phyloP scores from a whole-genome alignment of 2,888 invertebrate genomes.

The Phymatocera aterrima region DNA sequence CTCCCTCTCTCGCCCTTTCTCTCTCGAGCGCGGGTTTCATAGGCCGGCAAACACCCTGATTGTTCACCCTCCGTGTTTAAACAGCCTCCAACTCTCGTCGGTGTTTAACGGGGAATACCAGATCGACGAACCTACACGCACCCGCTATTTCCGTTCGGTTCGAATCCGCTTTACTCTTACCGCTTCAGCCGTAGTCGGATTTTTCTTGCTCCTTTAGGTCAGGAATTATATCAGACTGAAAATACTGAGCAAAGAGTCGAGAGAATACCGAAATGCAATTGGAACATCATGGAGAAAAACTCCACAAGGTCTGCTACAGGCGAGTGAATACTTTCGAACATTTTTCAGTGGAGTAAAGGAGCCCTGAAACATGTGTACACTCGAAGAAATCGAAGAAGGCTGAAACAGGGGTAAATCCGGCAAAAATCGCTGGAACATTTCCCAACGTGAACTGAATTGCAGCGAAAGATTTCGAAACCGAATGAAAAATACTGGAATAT shows the following conservation, averaged over 20 bases:
- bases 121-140: not conserved
- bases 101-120: constrained; percentile 33
- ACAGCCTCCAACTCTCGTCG: constrained; percentile 63
- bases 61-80: constrained; percentile 71
- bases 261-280: no score
- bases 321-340: no score
- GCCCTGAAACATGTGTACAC: no score
- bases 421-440: not conserved
- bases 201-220: no score
- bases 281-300: no score
- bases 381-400: not conserved
- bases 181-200: no score
- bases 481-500: no score
- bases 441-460: not conserved
- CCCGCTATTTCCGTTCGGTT: not conserved
- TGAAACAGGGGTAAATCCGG: not conserved
- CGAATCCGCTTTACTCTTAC: not conserved
- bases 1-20: constrained; percentile 51
- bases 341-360: no score
- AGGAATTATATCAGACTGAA: no score
- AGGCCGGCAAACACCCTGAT: constrained; percentile 72
- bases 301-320: no score
- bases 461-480: not conserved
- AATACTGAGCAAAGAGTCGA: no score
- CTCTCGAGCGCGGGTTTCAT: constrained; percentile 53